A percentile compares a stretch with the other conserved stretches of the same genome.
Evolutionary conservation across 1,140 invertebrate genomes (phyloP).

Genomic region (Eueides isabella): DNA sequence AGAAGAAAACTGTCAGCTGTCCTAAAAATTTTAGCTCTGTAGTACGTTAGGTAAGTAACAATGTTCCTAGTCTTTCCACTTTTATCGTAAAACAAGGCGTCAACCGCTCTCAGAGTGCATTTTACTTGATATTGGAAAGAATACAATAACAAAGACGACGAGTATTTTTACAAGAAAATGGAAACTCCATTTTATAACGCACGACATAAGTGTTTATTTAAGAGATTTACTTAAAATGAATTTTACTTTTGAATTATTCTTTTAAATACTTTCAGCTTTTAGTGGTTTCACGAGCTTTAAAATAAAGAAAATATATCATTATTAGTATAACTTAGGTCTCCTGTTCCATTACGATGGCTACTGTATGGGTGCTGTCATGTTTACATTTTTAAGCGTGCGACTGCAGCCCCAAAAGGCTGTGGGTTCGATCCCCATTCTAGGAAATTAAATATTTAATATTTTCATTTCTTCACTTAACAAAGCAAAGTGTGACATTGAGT

Average conservation of each 20-base stretch:
- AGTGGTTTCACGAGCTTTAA: too few species aligned
- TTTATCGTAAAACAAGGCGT: constrained; percentile 18
- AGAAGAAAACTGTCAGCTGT: constrained; percentile 9
- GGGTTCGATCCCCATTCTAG: too few species aligned
- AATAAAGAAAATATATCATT: too few species aligned
- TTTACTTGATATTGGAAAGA: constrained; percentile 26
- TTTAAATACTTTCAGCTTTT: neutral
- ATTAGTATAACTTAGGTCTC: too few species aligned
- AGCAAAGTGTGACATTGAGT: too few species aligned
- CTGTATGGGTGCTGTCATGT: too few species aligned
- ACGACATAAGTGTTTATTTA: neutral
- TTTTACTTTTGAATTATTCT: neutral
- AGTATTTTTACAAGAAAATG: constrained; percentile 25
- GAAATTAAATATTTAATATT: too few species aligned
- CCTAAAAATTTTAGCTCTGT: constrained; percentile 15
- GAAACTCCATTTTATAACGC: neutral
- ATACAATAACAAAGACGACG: constrained; percentile 20
- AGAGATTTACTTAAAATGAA: constrained; percentile 5
- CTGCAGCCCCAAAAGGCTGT: too few species aligned
- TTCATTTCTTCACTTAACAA: too few species aligned
- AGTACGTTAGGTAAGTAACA: constrained; percentile 9
- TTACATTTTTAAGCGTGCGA: too few species aligned
- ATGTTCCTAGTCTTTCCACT: constrained; percentile 22
- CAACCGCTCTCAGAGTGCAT: constrained; percentile 22
- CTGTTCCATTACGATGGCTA: too few species aligned